Evolutionary conservation across 1,140 invertebrate genomes (phyloP).

Genomic region (Lerema accius): DNA sequence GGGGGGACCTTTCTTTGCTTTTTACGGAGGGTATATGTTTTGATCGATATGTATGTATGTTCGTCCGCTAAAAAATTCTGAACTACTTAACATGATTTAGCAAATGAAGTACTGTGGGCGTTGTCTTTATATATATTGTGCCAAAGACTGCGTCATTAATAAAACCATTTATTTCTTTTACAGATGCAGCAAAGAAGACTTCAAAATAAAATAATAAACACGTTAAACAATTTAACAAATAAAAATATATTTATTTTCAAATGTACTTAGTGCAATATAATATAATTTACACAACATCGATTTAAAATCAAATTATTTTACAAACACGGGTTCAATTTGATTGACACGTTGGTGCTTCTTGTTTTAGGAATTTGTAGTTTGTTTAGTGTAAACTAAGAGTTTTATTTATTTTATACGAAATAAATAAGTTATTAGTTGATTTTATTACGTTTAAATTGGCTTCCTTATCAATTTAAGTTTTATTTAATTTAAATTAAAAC

Average conservation of each 20-base stretch:
- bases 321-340: slow-evolving; percentile 49
- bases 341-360: slow-evolving; percentile 43
- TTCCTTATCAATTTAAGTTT: not conserved
- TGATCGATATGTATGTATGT: no score
- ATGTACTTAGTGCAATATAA: slow-evolving; percentile 55
- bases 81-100: no score
- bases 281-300: slow-evolving; percentile 40
- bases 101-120: no score
- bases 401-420: slow-evolving; percentile 24
- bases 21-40: no score
- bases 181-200: slow-evolving; percentile 53
- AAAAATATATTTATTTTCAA: slow-evolving; percentile 44
- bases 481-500: slow-evolving; percentile 11
- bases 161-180: slow-evolving; percentile 42
- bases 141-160: no score
- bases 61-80: no score
- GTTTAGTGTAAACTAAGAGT: slow-evolving; percentile 13
- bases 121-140: no score
- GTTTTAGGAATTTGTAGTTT: slow-evolving; percentile 19
- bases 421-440: slow-evolving; percentile 11
- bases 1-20: no score
- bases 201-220: slow-evolving; percentile 35
- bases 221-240: slow-evolving; percentile 29
- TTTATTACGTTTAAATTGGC: not conserved
- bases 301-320: slow-evolving; percentile 41